These are phyloP conservation scores for Gymnogyps californianus DNA, from an alignment of 2,113 vertebrate genomes.

Conservation along the genomic window DNA sequence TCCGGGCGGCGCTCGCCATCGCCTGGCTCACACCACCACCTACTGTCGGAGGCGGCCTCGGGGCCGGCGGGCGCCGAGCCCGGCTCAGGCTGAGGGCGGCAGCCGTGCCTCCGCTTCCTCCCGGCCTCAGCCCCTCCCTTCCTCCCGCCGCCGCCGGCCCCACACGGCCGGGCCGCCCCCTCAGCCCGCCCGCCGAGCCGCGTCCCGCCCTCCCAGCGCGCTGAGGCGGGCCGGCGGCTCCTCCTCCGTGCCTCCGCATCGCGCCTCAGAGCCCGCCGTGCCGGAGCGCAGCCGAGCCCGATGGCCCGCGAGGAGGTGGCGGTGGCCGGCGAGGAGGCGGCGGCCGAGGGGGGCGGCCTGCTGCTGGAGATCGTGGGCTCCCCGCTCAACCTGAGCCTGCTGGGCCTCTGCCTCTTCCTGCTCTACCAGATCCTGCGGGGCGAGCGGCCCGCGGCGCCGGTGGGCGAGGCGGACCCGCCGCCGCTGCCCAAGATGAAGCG, in stretches of 20 bases:
- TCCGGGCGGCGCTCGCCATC: not conserved
- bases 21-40: not conserved
- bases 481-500: conserved; percentile 84
- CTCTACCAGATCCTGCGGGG: conserved; percentile 91
- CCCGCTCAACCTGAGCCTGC: conserved; percentile 88
- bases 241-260: no score
- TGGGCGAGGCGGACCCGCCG: conserved; percentile 68
- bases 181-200: not conserved
- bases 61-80: accelerated
- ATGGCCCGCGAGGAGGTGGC: conserved; percentile 11
- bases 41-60: not conserved
- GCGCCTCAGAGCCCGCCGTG: not conserved
- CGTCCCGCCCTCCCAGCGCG: not conserved
- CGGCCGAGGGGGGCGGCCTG: conserved; percentile 77
- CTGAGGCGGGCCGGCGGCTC: not conserved
- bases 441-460: conserved; percentile 73
- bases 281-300: not conserved
- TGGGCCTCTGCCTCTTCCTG: conserved; percentile 89
- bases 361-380: conserved; percentile 90
- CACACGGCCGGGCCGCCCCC: not conserved
- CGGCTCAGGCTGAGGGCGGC: no score
- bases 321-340: conserved; percentile 22
- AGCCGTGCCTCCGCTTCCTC: not conserved
- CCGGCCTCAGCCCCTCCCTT: not conserved
- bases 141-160: not conserved